phyloP scores from a whole-genome alignment of 2,113 vertebrate species.

The Austrofundulus limnaeus region DNA sequence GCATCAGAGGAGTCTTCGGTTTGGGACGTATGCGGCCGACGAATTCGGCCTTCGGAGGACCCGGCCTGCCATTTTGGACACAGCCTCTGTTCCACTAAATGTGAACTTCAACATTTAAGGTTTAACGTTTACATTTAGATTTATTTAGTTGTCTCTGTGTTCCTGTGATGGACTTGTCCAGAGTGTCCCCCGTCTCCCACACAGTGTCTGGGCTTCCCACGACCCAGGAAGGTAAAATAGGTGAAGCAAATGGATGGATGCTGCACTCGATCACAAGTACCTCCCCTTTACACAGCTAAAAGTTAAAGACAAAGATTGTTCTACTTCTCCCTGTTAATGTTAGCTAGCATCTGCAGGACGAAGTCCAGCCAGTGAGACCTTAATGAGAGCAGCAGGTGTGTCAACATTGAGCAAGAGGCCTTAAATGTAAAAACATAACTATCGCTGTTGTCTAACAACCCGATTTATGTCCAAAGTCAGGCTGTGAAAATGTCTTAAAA shows the following conservation, averaged over 20 bases:
- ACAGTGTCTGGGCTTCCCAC: too few relatives aligned
- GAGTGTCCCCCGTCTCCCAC: too few relatives aligned
- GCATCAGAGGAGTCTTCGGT: too few relatives aligned
- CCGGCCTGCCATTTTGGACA: too few relatives aligned
- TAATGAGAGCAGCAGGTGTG: slow-evolving; percentile 46
- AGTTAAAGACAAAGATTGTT: slow-evolving; percentile 8
- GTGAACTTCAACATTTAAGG: too few relatives aligned
- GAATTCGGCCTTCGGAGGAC: too few relatives aligned
- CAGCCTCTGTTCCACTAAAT: too few relatives aligned
- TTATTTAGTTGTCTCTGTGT: too few relatives aligned
- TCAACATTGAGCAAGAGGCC: slow-evolving; percentile 44
- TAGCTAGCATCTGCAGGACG: slow-evolving; percentile 45
- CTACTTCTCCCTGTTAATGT: slow-evolving; percentile 49
- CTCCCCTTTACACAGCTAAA: background rate
- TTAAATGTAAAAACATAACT: slow-evolving; percentile 24
- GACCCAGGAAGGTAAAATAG: too few relatives aligned
- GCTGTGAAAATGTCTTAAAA: slow-evolving; percentile 22
- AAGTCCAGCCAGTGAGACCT: slow-evolving; percentile 28
- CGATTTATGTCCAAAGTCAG: background rate
- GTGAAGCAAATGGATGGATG: slow-evolving; percentile 15
- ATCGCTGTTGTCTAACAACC: background rate
- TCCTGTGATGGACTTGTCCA: too few relatives aligned
- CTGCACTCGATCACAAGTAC: background rate
- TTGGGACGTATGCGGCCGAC: too few relatives aligned
- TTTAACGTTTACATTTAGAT: too few relatives aligned